Base-by-base conservation (phyloP, 2,113 vertebrate genomes). In the Corapipo altera region DNA sequence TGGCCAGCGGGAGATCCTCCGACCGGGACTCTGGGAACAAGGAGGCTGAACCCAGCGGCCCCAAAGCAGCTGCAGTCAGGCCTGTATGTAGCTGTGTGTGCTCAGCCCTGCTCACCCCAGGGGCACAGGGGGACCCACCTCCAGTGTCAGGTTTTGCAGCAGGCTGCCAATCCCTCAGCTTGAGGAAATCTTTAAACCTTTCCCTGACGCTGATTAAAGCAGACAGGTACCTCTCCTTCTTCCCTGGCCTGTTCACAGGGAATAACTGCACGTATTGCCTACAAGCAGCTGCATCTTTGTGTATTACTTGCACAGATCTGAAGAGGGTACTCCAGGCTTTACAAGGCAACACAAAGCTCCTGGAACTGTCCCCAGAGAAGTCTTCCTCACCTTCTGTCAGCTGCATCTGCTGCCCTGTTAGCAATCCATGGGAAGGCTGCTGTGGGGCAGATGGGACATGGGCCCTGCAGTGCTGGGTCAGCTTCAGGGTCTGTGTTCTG, bases 1-100 rank as follows among this genome's bases (percentile, higher is more conserved):
- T 98, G 57, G 98, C 99, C 96, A 99, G 99, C 1, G 99, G 99
- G 51, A 99, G 98, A 35, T 99, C 99, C 0, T 99, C 99, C 1
- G 99, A 99, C 97, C 97, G 98, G 44, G 99, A 99, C 58, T 99
- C 99, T 0, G 89, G 96, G 64, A 98, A 96, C 32, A 99, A 97
- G 17, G 99, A 99, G 19, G 97, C 95, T 1, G 99, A 99, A 52
- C 82, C 94, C 0, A 12, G 62, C 0, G 98, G 98, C 75, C 88
- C 87, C 62, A 98, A 98, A 54, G 87, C 96, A 77, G 96, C 95
- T 4, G 96, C 90, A 95, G 95, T 98, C 97, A 97, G 97, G 94
- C 98, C 97, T 93, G 98, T 98, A 97, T 0, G 98, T 98, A 91
- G 24, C 80, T 24, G 0, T 21, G 32, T 88, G 43, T 55, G 55